Evolutionary conservation across 2,113 vertebrate species (phyloP).

Genomic region (Stigmatopora argus): DNA sequence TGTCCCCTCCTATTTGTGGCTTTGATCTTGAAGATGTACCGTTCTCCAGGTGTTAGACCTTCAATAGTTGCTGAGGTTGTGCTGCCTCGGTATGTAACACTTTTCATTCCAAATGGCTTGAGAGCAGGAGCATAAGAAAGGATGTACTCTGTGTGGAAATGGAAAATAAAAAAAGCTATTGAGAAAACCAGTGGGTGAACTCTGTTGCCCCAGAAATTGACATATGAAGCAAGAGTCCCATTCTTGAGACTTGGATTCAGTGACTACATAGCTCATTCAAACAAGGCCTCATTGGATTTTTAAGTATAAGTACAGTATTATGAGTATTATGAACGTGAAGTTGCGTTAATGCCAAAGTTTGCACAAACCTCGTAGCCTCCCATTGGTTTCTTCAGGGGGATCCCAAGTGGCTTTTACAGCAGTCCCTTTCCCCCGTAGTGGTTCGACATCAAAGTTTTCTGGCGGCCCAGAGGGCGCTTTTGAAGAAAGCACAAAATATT

Average conservation of each 20-base stretch:
- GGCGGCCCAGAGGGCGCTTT: constrained; percentile 86
- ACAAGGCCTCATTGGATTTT: not conserved
- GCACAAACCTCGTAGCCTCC: constrained; percentile 83
- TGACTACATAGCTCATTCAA: constrained; percentile 54
- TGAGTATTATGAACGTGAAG: not conserved
- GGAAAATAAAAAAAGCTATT: constrained; percentile 56
- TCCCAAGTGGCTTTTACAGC: constrained; percentile 90
- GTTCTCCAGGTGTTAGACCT: constrained; percentile 86
- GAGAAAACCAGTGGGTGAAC: not conserved
- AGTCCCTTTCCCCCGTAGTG: constrained; percentile 81
- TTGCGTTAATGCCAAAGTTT: not conserved
- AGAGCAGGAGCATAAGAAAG: constrained; percentile 95
- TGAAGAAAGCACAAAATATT: constrained; percentile 33
- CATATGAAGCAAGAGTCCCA: constrained; percentile 90
- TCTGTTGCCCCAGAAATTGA: constrained; percentile 76
- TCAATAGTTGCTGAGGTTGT: constrained; percentile 84
- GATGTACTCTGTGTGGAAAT: constrained; percentile 86
- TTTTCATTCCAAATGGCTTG: constrained; percentile 95
- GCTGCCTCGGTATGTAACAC: constrained; percentile 80
- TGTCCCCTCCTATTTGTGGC: constrained; percentile 89
- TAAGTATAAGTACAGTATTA: not conserved
- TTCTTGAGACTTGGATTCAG: constrained; percentile 82
- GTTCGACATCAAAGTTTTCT: constrained; percentile 88
- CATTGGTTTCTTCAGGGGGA: constrained; percentile 83
- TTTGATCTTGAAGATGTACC: constrained; percentile 95